Conservation (phyloP, 2,888 invertebrate genomes). For the Selenia dentaria region DNA sequence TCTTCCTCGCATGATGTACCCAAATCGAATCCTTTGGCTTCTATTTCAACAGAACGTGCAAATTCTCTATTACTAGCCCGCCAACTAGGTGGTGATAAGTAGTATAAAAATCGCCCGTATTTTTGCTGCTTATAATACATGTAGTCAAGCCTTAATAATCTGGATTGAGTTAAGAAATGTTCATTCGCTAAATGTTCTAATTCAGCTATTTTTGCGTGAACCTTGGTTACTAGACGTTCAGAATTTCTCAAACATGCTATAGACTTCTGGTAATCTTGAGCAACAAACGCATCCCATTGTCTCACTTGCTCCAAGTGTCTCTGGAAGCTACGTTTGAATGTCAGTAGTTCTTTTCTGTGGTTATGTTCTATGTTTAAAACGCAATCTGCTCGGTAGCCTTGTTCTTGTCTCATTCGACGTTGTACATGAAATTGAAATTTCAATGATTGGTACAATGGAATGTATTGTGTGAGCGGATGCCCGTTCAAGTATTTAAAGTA, state of each 20-base stretch:
- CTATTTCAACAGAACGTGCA: conserved; percentile 72
- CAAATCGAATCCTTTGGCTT: conserved; percentile 71
- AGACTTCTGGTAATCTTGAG: conserved; percentile 85
- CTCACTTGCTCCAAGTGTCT: conserved; percentile 80
- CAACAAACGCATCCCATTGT: conserved; percentile 85
- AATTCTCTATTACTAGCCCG: conserved; percentile 79
- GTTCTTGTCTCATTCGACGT: conserved; percentile 51
- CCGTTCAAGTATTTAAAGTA: conserved; percentile 55
- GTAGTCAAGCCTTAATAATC: conserved; percentile 85
- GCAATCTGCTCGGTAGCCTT: conserved; percentile 74
- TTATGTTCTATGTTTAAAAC: conserved; percentile 82
- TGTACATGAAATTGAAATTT: conserved; percentile 46
- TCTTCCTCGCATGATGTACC: conserved; percentile 64
- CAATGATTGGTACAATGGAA: conserved; percentile 55
- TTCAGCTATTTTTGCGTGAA: conserved; percentile 68
- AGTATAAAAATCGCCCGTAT: conserved; percentile 88
- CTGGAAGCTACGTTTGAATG: conserved; percentile 72
- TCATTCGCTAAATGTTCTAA: conserved; percentile 68
- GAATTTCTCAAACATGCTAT: conserved; percentile 81
- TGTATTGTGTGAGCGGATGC: conserved; percentile 38
- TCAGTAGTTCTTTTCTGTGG: conserved; percentile 76
- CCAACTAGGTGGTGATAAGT: conserved; percentile 87
- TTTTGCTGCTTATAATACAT: conserved; percentile 86
- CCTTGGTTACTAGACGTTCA: conserved; percentile 67
- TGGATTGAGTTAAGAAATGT: conserved; percentile 63